Evolutionary conservation across 2,113 vertebrate species (phyloP).

Genomic region (Poeciliopsis prolifica): DNA sequence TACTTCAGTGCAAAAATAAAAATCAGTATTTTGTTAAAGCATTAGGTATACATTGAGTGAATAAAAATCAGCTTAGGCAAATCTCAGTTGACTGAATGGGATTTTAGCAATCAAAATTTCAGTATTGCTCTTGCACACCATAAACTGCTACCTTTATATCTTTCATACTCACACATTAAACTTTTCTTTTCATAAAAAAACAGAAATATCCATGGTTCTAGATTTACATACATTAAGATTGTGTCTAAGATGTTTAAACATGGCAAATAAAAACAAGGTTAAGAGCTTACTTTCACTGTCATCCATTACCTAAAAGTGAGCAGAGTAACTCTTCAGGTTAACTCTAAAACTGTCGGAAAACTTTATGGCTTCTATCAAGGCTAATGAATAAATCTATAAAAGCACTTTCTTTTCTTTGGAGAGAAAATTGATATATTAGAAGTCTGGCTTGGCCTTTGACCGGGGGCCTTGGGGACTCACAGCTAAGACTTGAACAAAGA

Average conservation of each 20-base stretch:
- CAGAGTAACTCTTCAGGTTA: constrained; percentile 19
- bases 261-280: constrained; percentile 22
- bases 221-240: too few relatives aligned
- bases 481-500: constrained; percentile 22
- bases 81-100: too few relatives aligned
- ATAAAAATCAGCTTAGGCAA: too few relatives aligned
- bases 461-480: background rate
- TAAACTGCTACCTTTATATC: too few relatives aligned
- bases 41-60: too few relatives aligned
- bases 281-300: background rate
- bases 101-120: too few relatives aligned
- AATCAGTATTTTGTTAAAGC: too few relatives aligned
- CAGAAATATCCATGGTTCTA: background rate
- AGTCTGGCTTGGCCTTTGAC: constrained; percentile 21
- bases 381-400: constrained; percentile 23
- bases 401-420: constrained; percentile 26
- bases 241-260: background rate
- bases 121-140: too few relatives aligned
- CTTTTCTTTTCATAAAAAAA: background rate
- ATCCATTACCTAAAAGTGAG: constrained; percentile 22
- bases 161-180: background rate
- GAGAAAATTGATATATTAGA: constrained; percentile 39
- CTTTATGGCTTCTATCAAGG: constrained; percentile 26
- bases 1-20: too few relatives aligned
- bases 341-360: constrained; percentile 46